Base-by-base conservation (phyloP, 2,888 invertebrate species). In the Microctonus hyperodae region DNA sequence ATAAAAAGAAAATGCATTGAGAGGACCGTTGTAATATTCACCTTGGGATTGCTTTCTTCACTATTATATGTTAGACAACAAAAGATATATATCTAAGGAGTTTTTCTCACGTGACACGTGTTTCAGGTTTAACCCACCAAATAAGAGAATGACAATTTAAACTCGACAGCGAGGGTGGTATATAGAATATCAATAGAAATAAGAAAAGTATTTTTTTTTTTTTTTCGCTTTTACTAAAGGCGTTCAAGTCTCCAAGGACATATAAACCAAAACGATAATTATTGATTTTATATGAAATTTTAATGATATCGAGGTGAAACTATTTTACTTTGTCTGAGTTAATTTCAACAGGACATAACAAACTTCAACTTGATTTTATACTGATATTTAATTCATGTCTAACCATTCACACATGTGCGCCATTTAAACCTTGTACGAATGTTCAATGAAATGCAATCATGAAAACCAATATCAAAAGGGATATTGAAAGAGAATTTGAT, bases 101-200 rank as follows among this genome's bases (percentile, higher is more conserved):
- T 61, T 48, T 60, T 60, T 62, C 25, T 60, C 53, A 37, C 16
- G 62, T 53, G 62, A 62, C 62, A 62, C 62, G 62, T 62, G 62
- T 62, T n/a, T 53, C n/a, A 20, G 37, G n/a, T 20, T 51, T 35
- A 44, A 44, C 44, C 62, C 53, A 40, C 48, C 44, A 20, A 33
- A 28, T 48, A n/a, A n/a, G 20, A 7, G 35, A 22, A 28, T 35
- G 33, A 35, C 53, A 51, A 44, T 44, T 44, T 16, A n/a, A 44
- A 44, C 16, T 44, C 44, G 44, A 44, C n/a, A 16, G n/a, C 10
- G n/a, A 35, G 51, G 20, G 3, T 20, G n/a, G 62, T 16, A 9
- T 28, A n/a, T 16, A n/a, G 35, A n/a, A 35, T 62, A 53, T 62
- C 53, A 62, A 62, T 62, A 53, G 62, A 62, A 9, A 7, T 16